Conservation (phyloP, 2,888 invertebrate genomes). For the Cataglyphis cursor region DNA sequence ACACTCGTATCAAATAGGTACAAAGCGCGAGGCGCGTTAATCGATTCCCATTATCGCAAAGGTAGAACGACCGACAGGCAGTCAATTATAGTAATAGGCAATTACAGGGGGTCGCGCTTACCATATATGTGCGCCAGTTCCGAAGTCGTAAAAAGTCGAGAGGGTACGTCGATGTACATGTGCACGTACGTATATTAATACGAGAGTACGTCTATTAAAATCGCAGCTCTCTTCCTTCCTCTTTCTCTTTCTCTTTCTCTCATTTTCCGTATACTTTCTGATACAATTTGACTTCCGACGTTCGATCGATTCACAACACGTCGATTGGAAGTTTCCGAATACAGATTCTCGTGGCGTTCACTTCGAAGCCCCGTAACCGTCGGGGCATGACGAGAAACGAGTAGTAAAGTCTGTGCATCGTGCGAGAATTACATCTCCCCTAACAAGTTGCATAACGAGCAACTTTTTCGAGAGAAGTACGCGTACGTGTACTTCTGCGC, state of each 20-base stretch:
- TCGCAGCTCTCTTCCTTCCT: background rate
- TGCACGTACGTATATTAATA: background rate
- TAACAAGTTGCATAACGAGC: conserved; percentile 51
- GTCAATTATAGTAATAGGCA: conserved; percentile 53
- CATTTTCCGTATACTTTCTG: background rate
- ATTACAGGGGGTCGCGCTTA: conserved; percentile 29
- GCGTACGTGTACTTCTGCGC: conserved; percentile 27
- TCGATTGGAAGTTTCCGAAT: conserved; percentile 4
- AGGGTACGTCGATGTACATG: background rate
- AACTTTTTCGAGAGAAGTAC: background rate
- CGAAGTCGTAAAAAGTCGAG: conserved; percentile 33
- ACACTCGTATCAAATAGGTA: conserved; percentile 35
- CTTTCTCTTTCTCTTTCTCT: background rate
- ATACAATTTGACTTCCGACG: conserved; percentile 28
- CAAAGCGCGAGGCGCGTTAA: conserved; percentile 29
- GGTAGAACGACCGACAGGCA: conserved; percentile 30
- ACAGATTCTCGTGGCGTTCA: background rate
- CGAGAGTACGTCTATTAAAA: conserved; percentile 5
- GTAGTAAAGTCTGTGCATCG: background rate
- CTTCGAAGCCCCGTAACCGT: background rate
- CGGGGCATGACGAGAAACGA: conserved; percentile 20
- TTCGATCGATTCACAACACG: conserved; percentile 12
- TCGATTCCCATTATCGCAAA: conserved; percentile 52
- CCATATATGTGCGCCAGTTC: conserved; percentile 18
- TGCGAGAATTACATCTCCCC: conserved; percentile 30